Evolutionary conservation across 2,113 vertebrate species (phyloP).

Genomic region (Colius striatus): DNA sequence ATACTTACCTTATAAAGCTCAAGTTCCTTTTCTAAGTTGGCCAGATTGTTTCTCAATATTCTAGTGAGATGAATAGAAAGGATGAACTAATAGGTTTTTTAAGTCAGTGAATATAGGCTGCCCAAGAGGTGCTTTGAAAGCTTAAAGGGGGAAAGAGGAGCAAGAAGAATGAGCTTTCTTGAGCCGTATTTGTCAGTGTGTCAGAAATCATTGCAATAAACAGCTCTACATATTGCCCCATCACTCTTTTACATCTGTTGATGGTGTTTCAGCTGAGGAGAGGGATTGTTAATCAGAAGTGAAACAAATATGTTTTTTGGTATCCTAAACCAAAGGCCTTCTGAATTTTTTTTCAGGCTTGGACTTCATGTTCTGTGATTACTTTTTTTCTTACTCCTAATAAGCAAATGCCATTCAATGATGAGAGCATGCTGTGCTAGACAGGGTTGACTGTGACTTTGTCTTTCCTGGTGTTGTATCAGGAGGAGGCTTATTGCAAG

Average conservation of each 20-base stretch:
- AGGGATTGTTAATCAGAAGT: not conserved
- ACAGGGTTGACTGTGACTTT: not conserved
- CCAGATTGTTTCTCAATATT: not conserved
- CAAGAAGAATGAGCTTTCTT: not conserved
- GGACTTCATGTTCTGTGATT: not conserved
- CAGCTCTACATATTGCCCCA: not conserved
- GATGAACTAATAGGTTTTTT: not conserved
- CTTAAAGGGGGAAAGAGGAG: not conserved
- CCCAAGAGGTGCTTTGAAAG: not conserved
- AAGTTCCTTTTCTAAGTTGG: not conserved
- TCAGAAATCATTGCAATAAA: not conserved
- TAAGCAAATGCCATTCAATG: fast-evolving
- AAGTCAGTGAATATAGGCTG: not conserved
- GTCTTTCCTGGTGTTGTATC: not conserved
- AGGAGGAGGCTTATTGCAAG: not conserved
- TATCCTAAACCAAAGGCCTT: not conserved
- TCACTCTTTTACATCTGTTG: not conserved
- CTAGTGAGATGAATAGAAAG: not conserved
- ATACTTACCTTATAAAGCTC: not conserved
- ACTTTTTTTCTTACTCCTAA: not conserved
- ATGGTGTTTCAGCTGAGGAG: not conserved
- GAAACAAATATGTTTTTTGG: not conserved
- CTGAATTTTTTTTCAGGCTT: not conserved
- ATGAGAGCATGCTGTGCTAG: not conserved
- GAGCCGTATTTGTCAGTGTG: not conserved